phyloP scores from a whole-genome alignment of 2,888 invertebrate genomes.

The Uropetala carovei region DNA sequence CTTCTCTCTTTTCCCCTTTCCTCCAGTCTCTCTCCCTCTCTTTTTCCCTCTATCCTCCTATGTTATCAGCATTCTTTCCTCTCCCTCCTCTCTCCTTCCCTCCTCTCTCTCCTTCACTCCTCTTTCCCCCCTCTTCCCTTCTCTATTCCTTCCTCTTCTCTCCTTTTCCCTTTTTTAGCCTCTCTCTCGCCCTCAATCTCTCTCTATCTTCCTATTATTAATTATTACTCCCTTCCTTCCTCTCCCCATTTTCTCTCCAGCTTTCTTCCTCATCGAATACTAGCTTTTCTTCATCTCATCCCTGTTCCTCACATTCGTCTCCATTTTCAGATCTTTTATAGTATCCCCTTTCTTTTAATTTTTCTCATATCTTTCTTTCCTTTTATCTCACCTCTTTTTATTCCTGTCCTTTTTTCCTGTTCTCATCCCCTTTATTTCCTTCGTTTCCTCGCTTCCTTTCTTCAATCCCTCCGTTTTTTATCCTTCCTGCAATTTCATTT shows the following conservation, averaged over 20 bases:
- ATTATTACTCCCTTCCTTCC: no score
- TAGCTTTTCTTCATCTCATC: constrained; percentile 52
- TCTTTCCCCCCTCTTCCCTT: not conserved
- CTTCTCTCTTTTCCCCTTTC: not conserved
- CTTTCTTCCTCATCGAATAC: constrained; percentile 49
- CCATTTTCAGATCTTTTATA: not conserved
- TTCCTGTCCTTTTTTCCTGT: no score
- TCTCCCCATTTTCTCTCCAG: not conserved
- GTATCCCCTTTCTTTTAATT: no score
- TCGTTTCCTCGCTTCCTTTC: not conserved
- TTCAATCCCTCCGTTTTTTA: not conserved
- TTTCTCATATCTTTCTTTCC: not conserved
- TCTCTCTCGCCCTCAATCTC: not conserved
- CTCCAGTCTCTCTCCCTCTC: no score
- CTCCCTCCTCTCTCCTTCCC: not conserved
- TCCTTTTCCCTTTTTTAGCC: no score
- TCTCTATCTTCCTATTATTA: not conserved
- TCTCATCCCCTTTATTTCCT: no score
- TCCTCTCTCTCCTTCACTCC: not conserved
- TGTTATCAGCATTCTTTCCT: not conserved
- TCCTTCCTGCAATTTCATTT: no score
- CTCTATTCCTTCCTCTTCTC: constrained; percentile 58
- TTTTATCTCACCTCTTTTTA: not conserved
- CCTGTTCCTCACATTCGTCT: not conserved
- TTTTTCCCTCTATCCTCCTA: not conserved